Percentiles rank a stretch among this genome's conserved stretches.
These are phyloP conservation scores for Trematomus bernacchii DNA, from an alignment of 2,797 vertebrate species.

Conservation along the genomic window DNA sequence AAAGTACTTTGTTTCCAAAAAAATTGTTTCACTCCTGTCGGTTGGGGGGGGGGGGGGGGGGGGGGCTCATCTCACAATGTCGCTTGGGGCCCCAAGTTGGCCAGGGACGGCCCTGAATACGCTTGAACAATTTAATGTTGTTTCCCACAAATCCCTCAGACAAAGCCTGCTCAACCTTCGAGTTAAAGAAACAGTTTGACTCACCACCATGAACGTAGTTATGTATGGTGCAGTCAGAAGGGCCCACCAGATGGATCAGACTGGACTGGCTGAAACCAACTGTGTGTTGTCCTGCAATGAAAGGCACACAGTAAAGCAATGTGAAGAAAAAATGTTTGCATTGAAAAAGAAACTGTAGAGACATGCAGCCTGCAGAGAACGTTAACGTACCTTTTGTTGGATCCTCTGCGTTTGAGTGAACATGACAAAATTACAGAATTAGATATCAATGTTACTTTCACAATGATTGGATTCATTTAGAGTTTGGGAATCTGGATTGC, in stretches of 20 bases:
- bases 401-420: slow-evolving; percentile 81
- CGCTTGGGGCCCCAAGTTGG: no score
- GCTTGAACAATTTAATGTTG: no score
- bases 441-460: slow-evolving; percentile 9
- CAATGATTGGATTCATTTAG: neutral
- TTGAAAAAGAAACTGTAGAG: neutral
- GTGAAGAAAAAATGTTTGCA: neutral
- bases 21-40: no score
- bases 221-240: slow-evolving; percentile 93
- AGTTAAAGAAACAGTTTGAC: slow-evolving; percentile 37
- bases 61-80: no score
- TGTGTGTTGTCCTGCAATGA: slow-evolving; percentile 87
- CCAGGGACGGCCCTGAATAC: no score
- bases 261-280: slow-evolving; percentile 96
- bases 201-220: slow-evolving; percentile 95
- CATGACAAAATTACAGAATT: slow-evolving; percentile 48
- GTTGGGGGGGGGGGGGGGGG: no score
- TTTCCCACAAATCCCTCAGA: no score
- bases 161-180: neutral
- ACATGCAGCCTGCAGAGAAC: slow-evolving; percentile 11
- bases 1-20: no score
- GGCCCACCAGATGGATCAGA: slow-evolving; percentile 95
- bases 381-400: slow-evolving; percentile 84
- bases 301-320: slow-evolving; percentile 13
- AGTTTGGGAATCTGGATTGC: neutral